Evolutionary conservation across 2,113 vertebrate species (phyloP).

Genomic region (Cyanistes caeruleus): DNA sequence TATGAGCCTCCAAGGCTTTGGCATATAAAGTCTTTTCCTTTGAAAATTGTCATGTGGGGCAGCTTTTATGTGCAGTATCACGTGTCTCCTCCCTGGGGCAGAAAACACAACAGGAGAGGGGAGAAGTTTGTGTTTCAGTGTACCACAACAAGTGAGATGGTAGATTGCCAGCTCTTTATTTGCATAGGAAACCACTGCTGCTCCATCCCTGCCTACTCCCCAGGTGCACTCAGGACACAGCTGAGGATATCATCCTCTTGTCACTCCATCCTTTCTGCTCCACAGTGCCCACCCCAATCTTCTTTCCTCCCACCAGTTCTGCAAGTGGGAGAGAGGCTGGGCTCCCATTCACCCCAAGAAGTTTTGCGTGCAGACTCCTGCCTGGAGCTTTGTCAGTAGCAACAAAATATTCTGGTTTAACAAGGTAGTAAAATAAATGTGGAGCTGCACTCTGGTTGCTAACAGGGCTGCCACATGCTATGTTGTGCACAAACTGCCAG

Average conservation of each 20-base stretch:
- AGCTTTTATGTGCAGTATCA: not conserved
- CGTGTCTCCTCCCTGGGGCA: not conserved
- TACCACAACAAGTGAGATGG: not conserved
- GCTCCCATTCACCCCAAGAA: not conserved
- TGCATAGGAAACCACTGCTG: not conserved
- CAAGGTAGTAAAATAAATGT: constrained; percentile 6
- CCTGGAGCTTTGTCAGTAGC: not conserved
- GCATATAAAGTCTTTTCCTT: not conserved
- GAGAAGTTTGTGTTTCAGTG: not conserved
- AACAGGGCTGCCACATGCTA: not conserved
- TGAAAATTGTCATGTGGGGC: not conserved
- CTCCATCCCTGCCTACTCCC: not conserved
- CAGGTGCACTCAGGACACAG: not conserved
- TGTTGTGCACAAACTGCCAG: not conserved
- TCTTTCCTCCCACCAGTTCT: not conserved
- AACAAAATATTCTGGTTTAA: not conserved
- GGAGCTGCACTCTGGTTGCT: not conserved
- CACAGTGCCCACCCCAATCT: not conserved
- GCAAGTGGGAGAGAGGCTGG: not conserved
- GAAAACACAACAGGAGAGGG: not conserved
- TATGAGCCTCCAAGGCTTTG: not conserved
- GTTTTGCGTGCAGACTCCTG: not conserved
- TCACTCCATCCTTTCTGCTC: not conserved
- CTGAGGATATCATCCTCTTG: not conserved
- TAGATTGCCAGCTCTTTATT: not conserved